These are phyloP conservation scores for Lycaena phlaeas DNA, from an alignment of 2,888 invertebrate genomes.

Conservation along the genomic window DNA sequence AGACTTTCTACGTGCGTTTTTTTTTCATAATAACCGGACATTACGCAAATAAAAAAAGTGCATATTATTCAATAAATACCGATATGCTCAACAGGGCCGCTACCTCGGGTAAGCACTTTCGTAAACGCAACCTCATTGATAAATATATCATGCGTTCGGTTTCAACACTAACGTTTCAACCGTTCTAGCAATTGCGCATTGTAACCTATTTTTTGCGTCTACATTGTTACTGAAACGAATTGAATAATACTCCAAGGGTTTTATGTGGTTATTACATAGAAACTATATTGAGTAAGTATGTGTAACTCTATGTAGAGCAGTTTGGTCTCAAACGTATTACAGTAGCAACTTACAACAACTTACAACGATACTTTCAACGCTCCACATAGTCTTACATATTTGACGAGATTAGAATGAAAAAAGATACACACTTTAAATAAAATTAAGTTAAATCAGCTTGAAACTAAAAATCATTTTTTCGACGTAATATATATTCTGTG, in stretches of 20 bases:
- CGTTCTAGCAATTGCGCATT: constrained; percentile 35
- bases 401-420: no score
- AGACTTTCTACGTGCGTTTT: not conserved
- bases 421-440: no score
- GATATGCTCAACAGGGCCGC: constrained; percentile 14
- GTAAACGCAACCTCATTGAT: constrained; percentile 47
- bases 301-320: no score
- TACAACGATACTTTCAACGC: no score
- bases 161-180: constrained; percentile 39
- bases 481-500: no score
- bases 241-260: constrained; percentile 7
- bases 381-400: no score
- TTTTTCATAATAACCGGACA: constrained; percentile 3
- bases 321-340: no score
- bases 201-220: constrained; percentile 29
- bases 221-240: constrained; percentile 15
- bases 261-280: not conserved
- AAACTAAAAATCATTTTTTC: no score
- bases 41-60: constrained; percentile 5
- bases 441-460: no score
- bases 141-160: constrained; percentile 52
- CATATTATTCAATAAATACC: constrained; percentile 10
- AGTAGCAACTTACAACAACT: no score
- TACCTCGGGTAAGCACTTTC: constrained; percentile 36
- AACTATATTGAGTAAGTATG: no score